Evolutionary conservation across 2,888 invertebrate genomes (phyloP).

Genomic region (Drosophila monieri): DNA sequence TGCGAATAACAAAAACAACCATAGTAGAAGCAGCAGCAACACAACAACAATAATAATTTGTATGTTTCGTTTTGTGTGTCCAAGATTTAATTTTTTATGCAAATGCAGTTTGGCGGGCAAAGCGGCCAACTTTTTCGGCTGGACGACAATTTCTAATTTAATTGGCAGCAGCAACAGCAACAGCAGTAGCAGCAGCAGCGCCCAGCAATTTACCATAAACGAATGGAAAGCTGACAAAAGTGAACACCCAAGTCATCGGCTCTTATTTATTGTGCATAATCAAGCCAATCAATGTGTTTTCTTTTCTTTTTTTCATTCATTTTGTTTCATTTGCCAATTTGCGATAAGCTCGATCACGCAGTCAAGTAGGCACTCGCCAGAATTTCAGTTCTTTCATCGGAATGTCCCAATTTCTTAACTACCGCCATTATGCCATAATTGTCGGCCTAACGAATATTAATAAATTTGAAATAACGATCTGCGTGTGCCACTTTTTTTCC

Average conservation of each 20-base stretch:
- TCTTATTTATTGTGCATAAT: conserved; percentile 64
- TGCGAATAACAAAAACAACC: conserved; percentile 38
- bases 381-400: conserved; percentile 30
- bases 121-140: conserved; percentile 55
- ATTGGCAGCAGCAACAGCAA: conserved; percentile 54
- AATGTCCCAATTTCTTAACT: conserved; percentile 34
- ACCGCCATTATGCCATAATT: conserved; percentile 37
- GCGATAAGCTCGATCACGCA: conserved; percentile 35
- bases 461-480: conserved; percentile 41
- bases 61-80: conserved; percentile 50
- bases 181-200: conserved; percentile 59
- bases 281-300: conserved; percentile 67
- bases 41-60: conserved; percentile 35
- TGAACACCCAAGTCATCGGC: conserved; percentile 39
- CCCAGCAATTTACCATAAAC: conserved; percentile 66
- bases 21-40: conserved; percentile 8
- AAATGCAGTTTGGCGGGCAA: conserved; percentile 55
- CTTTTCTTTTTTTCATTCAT: conserved; percentile 36
- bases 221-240: conserved; percentile 67
- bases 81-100: conserved; percentile 67
- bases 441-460: conserved; percentile 29
- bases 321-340: conserved; percentile 16
- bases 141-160: conserved; percentile 73
- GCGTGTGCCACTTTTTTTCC: conserved; percentile 31
- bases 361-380: conserved; percentile 6